Evolutionary conservation across 2,888 invertebrate species (phyloP).

Genomic region (Altica lythri): DNA sequence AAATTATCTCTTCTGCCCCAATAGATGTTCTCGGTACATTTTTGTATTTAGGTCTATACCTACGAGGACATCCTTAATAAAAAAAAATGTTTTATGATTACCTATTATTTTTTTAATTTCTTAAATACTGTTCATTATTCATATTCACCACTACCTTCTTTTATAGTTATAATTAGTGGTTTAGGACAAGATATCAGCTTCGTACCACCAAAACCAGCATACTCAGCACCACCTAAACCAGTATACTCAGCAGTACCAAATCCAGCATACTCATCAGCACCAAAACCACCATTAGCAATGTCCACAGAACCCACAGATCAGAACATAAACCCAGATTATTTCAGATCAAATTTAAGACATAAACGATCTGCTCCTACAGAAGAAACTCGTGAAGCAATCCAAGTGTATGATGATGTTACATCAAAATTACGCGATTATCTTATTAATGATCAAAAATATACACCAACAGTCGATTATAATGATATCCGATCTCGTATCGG

Average conservation of each 20-base stretch:
- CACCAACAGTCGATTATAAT: conserved; percentile 10
- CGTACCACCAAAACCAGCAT: no score
- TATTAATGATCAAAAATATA: conserved; percentile 16
- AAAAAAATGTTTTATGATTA: no score
- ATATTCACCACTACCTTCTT: no score
- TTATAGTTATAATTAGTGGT: no score
- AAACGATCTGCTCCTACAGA: conserved; percentile 9
- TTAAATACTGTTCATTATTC: no score
- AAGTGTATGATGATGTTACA: conserved; percentile 23
- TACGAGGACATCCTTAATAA: no score
- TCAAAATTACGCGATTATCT: conserved; percentile 21
- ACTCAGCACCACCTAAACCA: no score
- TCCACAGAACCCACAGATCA: neutral
- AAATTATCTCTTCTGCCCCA: no score
- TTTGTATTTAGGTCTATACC: no score
- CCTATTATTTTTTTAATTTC: no score
- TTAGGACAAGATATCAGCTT: no score
- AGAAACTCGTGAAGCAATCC: neutral
- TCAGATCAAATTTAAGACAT: neutral
- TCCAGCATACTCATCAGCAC: neutral
- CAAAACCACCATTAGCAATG: neutral
- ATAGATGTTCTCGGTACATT: no score
- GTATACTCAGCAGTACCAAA: neutral
- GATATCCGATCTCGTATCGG: conserved; percentile 43
- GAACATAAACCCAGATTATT: neutral